Percentiles rank a stretch among this genome's conserved stretches.
Evolutionary conservation across 2,113 vertebrate species (phyloP).

Genomic region (Puntigrus tetrazona): DNA sequence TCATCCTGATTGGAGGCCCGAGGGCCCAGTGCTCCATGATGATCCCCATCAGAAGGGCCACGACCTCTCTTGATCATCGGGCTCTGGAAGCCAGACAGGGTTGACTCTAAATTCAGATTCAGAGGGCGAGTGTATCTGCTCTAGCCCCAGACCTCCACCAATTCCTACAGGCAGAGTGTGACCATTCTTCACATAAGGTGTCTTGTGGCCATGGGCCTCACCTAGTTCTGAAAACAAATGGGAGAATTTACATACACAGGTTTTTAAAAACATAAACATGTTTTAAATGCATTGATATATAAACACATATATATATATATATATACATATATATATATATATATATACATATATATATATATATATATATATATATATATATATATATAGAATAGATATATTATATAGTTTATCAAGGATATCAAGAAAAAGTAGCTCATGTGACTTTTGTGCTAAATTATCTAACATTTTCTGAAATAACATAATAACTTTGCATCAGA

Average conservation of each 20-base stretch:
- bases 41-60: constrained; percentile 65
- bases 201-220: constrained; percentile 78
- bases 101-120: constrained; percentile 76
- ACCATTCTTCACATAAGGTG: constrained; percentile 86
- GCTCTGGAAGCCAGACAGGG: constrained; percentile 75
- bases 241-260: neutral
- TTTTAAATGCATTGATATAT: no score
- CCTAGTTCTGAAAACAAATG: constrained; percentile 69
- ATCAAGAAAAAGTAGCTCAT: neutral
- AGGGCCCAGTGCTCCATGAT: constrained; percentile 53
- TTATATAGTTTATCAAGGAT: no score
- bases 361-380: no score
- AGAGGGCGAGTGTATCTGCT: constrained; percentile 70
- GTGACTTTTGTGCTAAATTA: neutral
- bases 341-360: no score
- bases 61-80: constrained; percentile 75
- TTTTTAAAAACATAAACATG: no score
- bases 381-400: no score
- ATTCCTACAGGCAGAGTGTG: constrained; percentile 81
- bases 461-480: neutral
- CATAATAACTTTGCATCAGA: neutral
- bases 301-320: no score
- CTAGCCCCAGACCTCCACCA: constrained; percentile 57
- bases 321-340: no score
- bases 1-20: constrained; percentile 59